These are phyloP conservation scores for Varecia variegata DNA, from an alignment of 2,797 vertebrate genomes.

Conservation along the genomic window DNA sequence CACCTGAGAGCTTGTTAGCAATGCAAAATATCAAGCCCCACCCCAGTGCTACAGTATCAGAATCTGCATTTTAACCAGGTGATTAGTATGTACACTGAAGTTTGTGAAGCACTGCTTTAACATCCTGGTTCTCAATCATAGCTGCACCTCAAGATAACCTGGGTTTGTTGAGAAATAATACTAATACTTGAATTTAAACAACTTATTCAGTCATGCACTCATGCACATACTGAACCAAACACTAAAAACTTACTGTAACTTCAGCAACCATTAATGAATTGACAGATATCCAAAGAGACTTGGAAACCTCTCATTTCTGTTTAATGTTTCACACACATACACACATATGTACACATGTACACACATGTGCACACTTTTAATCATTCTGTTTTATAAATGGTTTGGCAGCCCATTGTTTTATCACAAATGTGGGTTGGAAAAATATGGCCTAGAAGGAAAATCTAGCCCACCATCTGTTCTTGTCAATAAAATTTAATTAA, in stretches of 20 bases:
- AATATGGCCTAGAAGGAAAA: background rate
- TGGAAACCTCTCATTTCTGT: background rate
- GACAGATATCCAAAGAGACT: background rate
- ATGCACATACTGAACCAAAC: background rate
- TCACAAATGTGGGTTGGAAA: background rate
- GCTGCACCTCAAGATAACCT: background rate
- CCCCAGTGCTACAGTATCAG: background rate
- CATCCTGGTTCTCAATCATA: background rate
- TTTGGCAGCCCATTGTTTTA: background rate
- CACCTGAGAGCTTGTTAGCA: background rate
- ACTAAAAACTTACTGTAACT: background rate
- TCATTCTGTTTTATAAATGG: background rate
- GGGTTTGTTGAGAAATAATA: background rate
- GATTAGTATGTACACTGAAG: background rate
- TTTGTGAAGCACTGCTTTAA: background rate
- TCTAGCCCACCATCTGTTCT: background rate
- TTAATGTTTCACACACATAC: background rate
- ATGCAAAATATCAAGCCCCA: background rate
- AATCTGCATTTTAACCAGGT: background rate
- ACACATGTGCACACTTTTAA: background rate
- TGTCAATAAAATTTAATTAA: background rate
- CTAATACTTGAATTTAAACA: background rate
- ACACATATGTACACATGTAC: background rate
- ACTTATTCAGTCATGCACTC: background rate
- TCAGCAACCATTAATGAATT: background rate